phyloP scores from a whole-genome alignment of 2,888 invertebrate genomes.

The Tachina grossa region DNA sequence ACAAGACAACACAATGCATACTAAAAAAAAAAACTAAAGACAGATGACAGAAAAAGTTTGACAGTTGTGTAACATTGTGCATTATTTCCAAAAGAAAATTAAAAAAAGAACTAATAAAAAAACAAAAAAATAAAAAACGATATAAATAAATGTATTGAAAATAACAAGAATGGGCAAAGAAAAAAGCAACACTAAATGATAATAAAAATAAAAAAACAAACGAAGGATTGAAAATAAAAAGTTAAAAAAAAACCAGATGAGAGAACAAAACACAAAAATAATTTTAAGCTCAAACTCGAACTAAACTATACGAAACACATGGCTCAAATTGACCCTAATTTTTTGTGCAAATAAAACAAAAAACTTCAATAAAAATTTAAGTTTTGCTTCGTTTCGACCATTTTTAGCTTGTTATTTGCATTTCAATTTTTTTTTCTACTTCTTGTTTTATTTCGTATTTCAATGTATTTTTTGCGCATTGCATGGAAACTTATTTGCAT shows the following conservation, averaged over 20 bases:
- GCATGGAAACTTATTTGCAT: constrained; percentile 65
- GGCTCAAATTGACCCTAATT: constrained; percentile 70
- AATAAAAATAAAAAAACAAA: constrained; percentile 32
- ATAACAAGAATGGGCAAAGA: background rate
- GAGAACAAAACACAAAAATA: no score
- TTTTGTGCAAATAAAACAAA: constrained; percentile 37
- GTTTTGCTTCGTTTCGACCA: constrained; percentile 53
- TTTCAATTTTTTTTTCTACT: background rate
- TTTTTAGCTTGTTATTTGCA: constrained; percentile 43
- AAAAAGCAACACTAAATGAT: constrained; percentile 42
- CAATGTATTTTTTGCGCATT: constrained; percentile 62
- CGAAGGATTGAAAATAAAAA: constrained; percentile 40
- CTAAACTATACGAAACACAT: constrained; percentile 68
- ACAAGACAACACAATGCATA: constrained; percentile 62
- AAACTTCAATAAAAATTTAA: constrained; percentile 66
- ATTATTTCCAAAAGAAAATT: constrained; percentile 14
- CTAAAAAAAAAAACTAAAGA: constrained; percentile 52
- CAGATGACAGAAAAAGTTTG: constrained; percentile 68
- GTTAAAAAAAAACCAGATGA: constrained; percentile 25
- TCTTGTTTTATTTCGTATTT: constrained; percentile 16
- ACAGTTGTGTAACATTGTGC: constrained; percentile 66
- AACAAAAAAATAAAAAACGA: background rate
- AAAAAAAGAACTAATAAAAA: constrained; percentile 10
- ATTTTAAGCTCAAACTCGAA: constrained; percentile 36
- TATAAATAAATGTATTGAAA: background rate